Percentiles rank a stretch among this genome's conserved stretches.
Evolutionary conservation across 2,113 vertebrate genomes (phyloP).

Genomic region (Callorhinus ursinus): DNA sequence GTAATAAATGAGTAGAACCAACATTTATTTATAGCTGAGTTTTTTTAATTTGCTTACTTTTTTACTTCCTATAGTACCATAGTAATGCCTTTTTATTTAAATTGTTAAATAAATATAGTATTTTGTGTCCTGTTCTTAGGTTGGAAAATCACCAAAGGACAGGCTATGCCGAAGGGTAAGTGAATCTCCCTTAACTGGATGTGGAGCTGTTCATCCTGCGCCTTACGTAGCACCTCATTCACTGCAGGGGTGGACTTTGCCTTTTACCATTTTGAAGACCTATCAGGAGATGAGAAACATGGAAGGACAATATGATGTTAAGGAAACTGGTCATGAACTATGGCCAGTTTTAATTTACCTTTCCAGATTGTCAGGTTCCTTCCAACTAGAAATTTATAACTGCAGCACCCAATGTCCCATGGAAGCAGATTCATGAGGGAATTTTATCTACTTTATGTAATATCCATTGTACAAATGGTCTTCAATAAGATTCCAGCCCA

Average conservation of each 20-base stretch:
- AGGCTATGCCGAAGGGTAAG: conserved; percentile 95
- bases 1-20: background rate
- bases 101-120: background rate
- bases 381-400: background rate
- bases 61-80: background rate
- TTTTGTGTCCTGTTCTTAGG: conserved; percentile 84
- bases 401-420: background rate
- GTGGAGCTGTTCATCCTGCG: background rate
- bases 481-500: background rate
- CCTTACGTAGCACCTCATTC: background rate
- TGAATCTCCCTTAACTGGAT: conserved; percentile 43
- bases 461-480: background rate
- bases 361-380: background rate
- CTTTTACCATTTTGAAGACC: background rate
- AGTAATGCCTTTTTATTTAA: background rate
- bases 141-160: conserved; percentile 98
- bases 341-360: background rate
- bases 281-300: background rate
- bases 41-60: background rate
- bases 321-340: background rate
- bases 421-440: background rate
- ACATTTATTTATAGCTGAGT: background rate
- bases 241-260: background rate
- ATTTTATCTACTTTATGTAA: background rate
- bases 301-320: background rate